Base-by-base conservation (phyloP, 1,140 invertebrate species). In the Leguminivora glycinivorella region DNA sequence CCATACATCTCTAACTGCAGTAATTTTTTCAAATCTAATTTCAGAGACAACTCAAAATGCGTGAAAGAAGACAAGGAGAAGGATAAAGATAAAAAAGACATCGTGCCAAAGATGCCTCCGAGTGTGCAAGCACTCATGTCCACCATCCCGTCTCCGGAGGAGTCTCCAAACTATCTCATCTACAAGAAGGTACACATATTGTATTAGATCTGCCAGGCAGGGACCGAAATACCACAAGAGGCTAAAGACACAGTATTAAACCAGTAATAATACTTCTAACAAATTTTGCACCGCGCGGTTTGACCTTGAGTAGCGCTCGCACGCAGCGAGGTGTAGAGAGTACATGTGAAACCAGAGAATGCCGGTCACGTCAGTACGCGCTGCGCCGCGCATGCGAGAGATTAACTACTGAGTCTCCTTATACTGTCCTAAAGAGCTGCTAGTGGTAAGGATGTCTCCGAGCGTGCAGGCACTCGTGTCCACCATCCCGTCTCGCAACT, bases 401-500 rank as follows among this genome's bases (percentile, higher is more conserved):
- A n/a, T n/a, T n/a, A n/a, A n/a, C n/a, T n/a, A n/a, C n/a, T n/a
- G n/a, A n/a, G n/a, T n/a, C n/a, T n/a, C n/a, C n/a, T n/a, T n/a
- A n/a, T n/a, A n/a, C n/a, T n/a, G n/a, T n/a, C n/a, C n/a, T n/a
- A n/a, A n/a, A n/a, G n/a, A n/a, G n/a, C n/a, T n/a, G n/a, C n/a
- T 75, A 10, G 71, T 84, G 14, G 71, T 78, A 0, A 85, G 74
- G 24, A 73, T 87, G 0, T 85, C 87, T 2, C 83, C 86, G 0
- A 83, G 77, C 14, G 85, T 89, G 2, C 88, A 90, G 38, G 84
- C 87, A 2, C 75, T 89, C 56, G 88, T 90, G 81, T 84, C 88
- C 0, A 85, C 90, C 3, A 90, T 92, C 68, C 90, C 90, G 0
- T 90, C 89, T 2, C 91, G 90, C 0, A 92, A 92, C 68, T 92